These are phyloP conservation scores for Ceyx cyanopectus DNA, from an alignment of 2,113 vertebrate genomes.

Conservation along the genomic window DNA sequence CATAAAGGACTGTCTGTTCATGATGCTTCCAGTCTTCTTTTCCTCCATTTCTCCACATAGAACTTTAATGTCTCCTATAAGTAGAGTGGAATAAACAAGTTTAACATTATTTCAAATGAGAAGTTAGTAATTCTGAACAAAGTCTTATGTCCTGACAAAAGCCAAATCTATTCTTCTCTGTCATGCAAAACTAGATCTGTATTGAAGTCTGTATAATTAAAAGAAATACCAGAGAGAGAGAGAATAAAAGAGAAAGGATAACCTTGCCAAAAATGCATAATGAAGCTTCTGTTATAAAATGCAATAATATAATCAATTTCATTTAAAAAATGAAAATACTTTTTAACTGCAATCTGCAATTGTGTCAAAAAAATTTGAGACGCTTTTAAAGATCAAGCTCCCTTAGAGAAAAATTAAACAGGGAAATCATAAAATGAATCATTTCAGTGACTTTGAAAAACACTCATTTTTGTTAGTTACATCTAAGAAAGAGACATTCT, in stretches of 20 bases:
- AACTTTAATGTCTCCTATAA: slow-evolving; percentile 86
- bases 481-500: background rate
- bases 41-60: slow-evolving; percentile 82
- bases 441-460: background rate
- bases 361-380: slow-evolving; percentile 44
- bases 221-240: slow-evolving; percentile 37
- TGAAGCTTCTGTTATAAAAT: slow-evolving; percentile 58
- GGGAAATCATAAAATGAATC: background rate
- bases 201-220: slow-evolving; percentile 59
- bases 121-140: slow-evolving; percentile 35
- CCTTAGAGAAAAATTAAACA: background rate
- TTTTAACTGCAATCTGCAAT: slow-evolving; percentile 43
- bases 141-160: background rate
- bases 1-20: slow-evolving; percentile 7
- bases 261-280: slow-evolving; percentile 57
- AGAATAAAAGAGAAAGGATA: slow-evolving; percentile 56
- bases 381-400: background rate
- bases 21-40: slow-evolving; percentile 10
- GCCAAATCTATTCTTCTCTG: slow-evolving; percentile 40
- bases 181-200: slow-evolving; percentile 40
- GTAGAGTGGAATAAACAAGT: slow-evolving; percentile 36
- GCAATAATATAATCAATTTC: slow-evolving; percentile 56
- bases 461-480: background rate
- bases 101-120: background rate
- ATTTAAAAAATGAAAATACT: slow-evolving; percentile 47